Conservation (phyloP, 2,113 vertebrate genomes). For the Leptobrachium ailaonicum region DNA sequence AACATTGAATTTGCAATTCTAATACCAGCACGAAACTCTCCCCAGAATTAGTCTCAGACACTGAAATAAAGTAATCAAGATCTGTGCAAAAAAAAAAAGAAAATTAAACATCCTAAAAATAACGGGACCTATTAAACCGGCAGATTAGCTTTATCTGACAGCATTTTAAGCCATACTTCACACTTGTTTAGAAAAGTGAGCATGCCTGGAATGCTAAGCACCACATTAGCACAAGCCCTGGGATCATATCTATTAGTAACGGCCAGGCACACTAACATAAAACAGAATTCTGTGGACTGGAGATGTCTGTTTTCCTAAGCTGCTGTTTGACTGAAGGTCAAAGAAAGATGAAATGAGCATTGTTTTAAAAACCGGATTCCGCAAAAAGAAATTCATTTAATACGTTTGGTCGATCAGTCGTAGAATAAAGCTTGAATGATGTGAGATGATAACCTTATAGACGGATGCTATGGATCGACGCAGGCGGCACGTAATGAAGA, state of each 20-base stretch:
- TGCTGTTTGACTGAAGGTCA: constrained; percentile 25
- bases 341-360: constrained; percentile 8
- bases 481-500: too few relatives aligned
- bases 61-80: constrained; percentile 45
- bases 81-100: not conserved
- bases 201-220: constrained; percentile 41
- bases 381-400: not conserved
- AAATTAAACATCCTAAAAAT: constrained; percentile 34
- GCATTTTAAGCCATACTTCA: constrained; percentile 18
- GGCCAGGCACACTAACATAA: not conserved
- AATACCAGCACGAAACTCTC: constrained; percentile 8
- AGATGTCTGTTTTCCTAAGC: constrained; percentile 7
- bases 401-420: not conserved
- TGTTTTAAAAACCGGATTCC: not conserved
- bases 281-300: constrained; percentile 1
- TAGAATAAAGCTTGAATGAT: not conserved
- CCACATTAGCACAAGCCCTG: constrained; percentile 38
- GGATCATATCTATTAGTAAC: constrained; percentile 29
- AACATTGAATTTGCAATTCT: constrained; percentile 7
- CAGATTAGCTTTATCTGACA: constrained; percentile 8
- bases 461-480: too few relatives aligned
- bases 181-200: constrained; percentile 45
- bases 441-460: too few relatives aligned
- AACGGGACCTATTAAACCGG: constrained; percentile 7
- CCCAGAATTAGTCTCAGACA: constrained; percentile 34